A percentile compares a stretch with the other conserved stretches of the same genome.
Conservation (phyloP, 2,888 invertebrate genomes). For the Cheilosia vernalis region DNA sequence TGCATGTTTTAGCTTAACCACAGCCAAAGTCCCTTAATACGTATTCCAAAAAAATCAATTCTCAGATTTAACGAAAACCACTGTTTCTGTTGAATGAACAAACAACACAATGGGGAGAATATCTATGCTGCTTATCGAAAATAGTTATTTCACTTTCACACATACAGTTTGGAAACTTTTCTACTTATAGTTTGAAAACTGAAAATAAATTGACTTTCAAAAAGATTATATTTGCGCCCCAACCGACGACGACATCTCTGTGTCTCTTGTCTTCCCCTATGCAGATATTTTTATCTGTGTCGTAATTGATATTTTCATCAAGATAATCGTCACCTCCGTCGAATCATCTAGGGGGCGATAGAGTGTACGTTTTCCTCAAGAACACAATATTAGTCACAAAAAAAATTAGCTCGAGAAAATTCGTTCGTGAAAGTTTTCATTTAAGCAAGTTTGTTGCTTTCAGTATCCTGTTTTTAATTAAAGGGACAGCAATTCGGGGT, state of each 20-base stretch:
- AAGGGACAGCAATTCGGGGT: constrained; percentile 41
- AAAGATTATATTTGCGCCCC: constrained; percentile 10
- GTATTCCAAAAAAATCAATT: no score
- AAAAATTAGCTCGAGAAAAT: constrained; percentile 17
- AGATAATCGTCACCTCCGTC: constrained; percentile 17
- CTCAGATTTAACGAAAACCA: no score
- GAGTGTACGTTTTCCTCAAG: background rate
- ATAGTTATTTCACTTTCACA: constrained; percentile 23
- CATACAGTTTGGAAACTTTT: constrained; percentile 29
- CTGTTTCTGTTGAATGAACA: no score
- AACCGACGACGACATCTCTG: background rate
- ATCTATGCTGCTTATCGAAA: background rate
- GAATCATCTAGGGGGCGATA: background rate
- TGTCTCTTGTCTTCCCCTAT: background rate
- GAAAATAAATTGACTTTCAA: constrained; percentile 59
- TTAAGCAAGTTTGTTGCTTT: constrained; percentile 59
- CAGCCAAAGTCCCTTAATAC: no score
- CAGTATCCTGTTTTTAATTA: constrained; percentile 59
- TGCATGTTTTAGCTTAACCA: no score
- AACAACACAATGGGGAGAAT: background rate
- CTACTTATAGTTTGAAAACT: constrained; percentile 33
- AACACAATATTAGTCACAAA: background rate
- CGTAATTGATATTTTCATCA: constrained; percentile 42
- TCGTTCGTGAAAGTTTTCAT: constrained; percentile 48
- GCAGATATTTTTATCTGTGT: background rate